Base-by-base conservation (phyloP, 37 sponge, comb jelly and placozoan genomes). In the Chondrilla cf. caribensis region DNA sequence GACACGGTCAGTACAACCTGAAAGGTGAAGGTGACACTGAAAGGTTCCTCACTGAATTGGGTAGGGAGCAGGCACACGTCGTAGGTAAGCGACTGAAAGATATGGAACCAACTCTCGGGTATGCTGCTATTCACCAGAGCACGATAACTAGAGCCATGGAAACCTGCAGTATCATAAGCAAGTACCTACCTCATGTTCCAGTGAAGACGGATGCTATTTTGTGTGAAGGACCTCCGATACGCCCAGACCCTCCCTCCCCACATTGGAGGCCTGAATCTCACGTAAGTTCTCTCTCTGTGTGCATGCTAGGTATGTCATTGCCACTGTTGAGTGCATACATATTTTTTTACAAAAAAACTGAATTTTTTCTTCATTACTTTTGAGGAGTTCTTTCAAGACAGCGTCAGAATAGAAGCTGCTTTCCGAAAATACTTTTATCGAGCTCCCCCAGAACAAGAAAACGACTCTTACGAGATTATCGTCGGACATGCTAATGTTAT, bases 401-500 rank as follows among this genome's bases (percentile, higher is more conserved):
- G 98, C 14, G 91, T 93, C 21, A 40, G 98, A 29, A 97, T 95
- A 58, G 98, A 97, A 77, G 95, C 98, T 3, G 98, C 98, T 1
- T 97, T 95, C 57, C 41, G 95, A 42, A 82, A 87, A 82, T 93
- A 87, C 82, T 90, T 97, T 81, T 85, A 97, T 80, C 87, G 98
- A 51, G 95, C 98, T 42, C 66, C 82, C 38, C 89, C 95, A 22
- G 84, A 84, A 2, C 98, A 97, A 83, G 88, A 87, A 64, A 84
- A 88, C 35, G 88, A 89, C 75, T 86, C 84, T 51, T 65, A 60
- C 38, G 98, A 97, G 83, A 70, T 97, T 2, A 29, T 97, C 25
- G 95, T 97, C 33, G 90, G 95, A 65, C 98, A 97, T 79, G 93
- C 91, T 14, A 97, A 97, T 72, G 98, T 97, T 31, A 97, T 97